These are phyloP conservation scores for Dendropsophus ebraccatus DNA, from an alignment of 2,113 vertebrate species.

Conservation along the genomic window DNA sequence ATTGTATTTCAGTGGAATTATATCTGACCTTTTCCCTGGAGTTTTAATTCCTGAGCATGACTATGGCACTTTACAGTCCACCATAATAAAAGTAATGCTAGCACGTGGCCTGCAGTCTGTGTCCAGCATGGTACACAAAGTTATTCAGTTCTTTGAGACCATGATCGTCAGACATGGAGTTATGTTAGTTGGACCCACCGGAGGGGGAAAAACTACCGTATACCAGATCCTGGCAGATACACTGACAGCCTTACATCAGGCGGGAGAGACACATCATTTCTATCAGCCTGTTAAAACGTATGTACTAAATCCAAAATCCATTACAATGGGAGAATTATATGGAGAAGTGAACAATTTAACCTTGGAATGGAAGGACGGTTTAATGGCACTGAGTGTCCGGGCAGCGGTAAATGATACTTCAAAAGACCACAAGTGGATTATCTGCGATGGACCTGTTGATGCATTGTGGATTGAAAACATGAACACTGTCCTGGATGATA, in stretches of 20 bases:
- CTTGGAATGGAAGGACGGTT: conserved; percentile 87
- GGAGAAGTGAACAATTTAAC: conserved; percentile 84
- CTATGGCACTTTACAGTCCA: conserved; percentile 82
- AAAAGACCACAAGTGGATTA: conserved; percentile 85
- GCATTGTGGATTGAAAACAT: conserved; percentile 93
- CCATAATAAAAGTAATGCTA: conserved; percentile 76
- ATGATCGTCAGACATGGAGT: conserved; percentile 89
- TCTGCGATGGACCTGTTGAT: conserved; percentile 87
- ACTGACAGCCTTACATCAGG: conserved; percentile 72
- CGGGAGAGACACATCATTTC: conserved; percentile 71
- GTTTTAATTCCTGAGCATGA: conserved; percentile 84
- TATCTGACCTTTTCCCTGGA: conserved; percentile 88
- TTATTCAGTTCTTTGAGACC: conserved; percentile 87
- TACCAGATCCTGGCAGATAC: conserved; percentile 79
- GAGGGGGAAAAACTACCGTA: conserved; percentile 85
- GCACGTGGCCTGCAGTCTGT: conserved; percentile 78
- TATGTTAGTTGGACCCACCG: conserved; percentile 87
- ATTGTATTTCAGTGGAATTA: conserved; percentile 82
- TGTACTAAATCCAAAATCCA: conserved; percentile 87
- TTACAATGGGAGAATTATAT: conserved; percentile 89
- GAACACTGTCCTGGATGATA: conserved; percentile 90
- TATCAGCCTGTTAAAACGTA: conserved; percentile 81
- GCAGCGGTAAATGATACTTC: conserved; percentile 77
- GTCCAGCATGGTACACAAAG: conserved; percentile 78
- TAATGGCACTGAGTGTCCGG: conserved; percentile 86